These are phyloP conservation scores for Hirundo rustica DNA, from an alignment of 2,797 vertebrate genomes.

Conservation along the genomic window DNA sequence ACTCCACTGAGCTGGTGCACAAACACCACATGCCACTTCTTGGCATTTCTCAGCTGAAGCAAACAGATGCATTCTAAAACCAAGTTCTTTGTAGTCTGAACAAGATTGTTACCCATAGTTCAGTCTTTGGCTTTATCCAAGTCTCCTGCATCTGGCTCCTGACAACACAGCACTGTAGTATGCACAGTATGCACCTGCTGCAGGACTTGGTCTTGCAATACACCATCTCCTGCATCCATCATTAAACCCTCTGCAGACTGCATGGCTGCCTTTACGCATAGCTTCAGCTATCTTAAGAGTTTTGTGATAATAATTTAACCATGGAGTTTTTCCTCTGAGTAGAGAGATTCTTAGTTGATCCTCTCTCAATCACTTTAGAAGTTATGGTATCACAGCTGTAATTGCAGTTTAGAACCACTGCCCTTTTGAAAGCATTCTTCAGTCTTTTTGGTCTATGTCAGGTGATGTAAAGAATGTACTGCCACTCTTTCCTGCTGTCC, in stretches of 20 bases:
- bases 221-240: neutral
- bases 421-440: neutral
- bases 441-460: neutral
- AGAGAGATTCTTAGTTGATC: neutral
- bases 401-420: neutral
- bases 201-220: neutral
- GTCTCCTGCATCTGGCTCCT: neutral
- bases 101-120: neutral
- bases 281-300: neutral
- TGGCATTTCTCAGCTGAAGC: neutral
- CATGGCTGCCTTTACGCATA: neutral
- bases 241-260: neutral
- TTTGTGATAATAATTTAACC: neutral
- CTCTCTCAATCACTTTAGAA: neutral
- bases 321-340: neutral
- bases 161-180: neutral
- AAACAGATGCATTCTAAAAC: neutral
- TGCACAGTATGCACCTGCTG: neutral
- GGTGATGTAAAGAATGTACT: neutral
- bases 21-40: neutral
- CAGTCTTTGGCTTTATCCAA: neutral
- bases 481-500: neutral
- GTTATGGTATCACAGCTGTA: rapidly evolving
- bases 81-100: neutral
- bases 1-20: neutral